Conservation (phyloP, 2,113 vertebrate genomes). For the Vireo altiloquus region DNA sequence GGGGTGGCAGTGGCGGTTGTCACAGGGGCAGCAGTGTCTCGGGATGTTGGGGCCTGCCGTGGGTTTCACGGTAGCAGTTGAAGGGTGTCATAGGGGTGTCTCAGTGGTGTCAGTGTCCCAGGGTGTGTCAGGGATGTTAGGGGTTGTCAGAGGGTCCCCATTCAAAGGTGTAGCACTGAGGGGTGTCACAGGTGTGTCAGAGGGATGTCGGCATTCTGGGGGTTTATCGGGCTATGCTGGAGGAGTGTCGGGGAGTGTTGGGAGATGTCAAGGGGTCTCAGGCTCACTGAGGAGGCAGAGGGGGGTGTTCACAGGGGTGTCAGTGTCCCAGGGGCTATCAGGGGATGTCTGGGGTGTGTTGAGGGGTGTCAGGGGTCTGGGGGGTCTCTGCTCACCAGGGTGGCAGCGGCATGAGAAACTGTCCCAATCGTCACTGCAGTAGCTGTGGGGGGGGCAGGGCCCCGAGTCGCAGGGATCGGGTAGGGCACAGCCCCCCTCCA, state of each 20-base stretch:
- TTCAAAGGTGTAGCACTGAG: not conserved
- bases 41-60: not conserved
- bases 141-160: no score
- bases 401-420: constrained; percentile 88
- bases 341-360: not conserved
- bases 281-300: not conserved
- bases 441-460: constrained; percentile 87
- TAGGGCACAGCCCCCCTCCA: constrained; percentile 84
- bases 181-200: not conserved
- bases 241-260: not conserved
- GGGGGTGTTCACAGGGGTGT: not conserved
- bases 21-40: not conserved
- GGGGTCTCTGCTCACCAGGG: constrained; percentile 68
- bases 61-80: not conserved
- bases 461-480: constrained; percentile 86
- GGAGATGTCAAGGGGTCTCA: not conserved
- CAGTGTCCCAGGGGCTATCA: not conserved
- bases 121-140: not conserved
- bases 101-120: not conserved
- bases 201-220: not conserved
- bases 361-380: not conserved
- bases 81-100: not conserved
- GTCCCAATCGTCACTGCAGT: constrained; percentile 89
- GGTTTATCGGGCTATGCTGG: rapidly evolving
- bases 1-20: not conserved